These are phyloP conservation scores for Candoia aspera DNA, from an alignment of 2,113 vertebrate species.

Conservation along the genomic window DNA sequence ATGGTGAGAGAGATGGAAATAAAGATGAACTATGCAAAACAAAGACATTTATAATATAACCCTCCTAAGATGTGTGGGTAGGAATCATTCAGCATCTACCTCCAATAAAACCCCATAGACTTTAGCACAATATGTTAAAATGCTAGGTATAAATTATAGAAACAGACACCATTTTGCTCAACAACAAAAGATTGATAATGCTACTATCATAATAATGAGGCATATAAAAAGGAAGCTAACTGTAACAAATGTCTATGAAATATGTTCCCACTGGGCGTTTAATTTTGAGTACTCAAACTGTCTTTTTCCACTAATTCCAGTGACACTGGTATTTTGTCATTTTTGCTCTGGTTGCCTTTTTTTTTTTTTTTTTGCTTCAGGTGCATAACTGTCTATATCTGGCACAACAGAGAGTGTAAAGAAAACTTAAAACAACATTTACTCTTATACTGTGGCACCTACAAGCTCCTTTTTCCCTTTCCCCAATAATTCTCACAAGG, in stretches of 20 bases:
- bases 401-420: not conserved
- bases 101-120: no score
- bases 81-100: no score
- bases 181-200: no score
- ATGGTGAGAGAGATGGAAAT: no score
- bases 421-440: not conserved
- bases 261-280: not conserved
- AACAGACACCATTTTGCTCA: no score
- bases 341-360: not conserved
- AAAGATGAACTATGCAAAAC: no score
- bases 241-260: not conserved
- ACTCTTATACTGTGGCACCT: not conserved
- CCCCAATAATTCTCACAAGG: not conserved
- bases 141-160: no score
- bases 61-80: no score
- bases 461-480: not conserved
- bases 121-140: no score
- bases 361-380: not conserved
- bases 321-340: not conserved
- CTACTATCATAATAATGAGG: no score
- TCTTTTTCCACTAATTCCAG: not conserved
- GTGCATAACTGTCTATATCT: not conserved
- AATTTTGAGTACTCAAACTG: not conserved
- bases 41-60: no score
- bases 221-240: no score